phyloP scores from a whole-genome alignment of 2,113 vertebrate species.

The Mirza zaza region DNA sequence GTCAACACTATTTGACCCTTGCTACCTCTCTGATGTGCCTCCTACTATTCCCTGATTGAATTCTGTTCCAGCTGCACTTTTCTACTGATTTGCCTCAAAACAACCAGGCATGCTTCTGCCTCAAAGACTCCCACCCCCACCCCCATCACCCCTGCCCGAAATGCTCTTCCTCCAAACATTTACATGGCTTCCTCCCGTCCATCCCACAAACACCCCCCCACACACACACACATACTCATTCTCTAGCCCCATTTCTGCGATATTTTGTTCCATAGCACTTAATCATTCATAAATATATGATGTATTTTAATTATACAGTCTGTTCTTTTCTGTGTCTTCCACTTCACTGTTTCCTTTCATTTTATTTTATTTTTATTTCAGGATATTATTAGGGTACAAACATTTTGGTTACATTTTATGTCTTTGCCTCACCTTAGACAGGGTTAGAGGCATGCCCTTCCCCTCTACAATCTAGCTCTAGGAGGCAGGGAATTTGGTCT shows the following conservation, averaged over 20 bases:
- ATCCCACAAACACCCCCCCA: neutral
- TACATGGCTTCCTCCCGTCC: neutral
- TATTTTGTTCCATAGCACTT: neutral
- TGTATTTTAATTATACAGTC: neutral
- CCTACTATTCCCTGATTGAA: neutral
- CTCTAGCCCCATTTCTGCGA: neutral
- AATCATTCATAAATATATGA: neutral
- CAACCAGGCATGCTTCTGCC: neutral
- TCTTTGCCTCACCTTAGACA: too few species aligned
- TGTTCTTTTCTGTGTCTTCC: neutral
- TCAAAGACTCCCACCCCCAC: neutral
- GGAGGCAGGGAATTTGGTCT: neutral
- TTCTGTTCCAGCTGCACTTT: neutral
- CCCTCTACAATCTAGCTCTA: neutral
- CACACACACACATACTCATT: neutral
- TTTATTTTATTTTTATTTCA: too few species aligned
- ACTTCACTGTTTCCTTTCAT: neutral
- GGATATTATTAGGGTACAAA: too few species aligned
- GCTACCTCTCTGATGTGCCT: neutral
- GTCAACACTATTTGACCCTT: neutral
- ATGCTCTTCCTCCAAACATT: neutral
- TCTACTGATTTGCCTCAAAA: neutral
- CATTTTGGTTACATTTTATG: too few species aligned
- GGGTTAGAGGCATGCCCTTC: too few species aligned
- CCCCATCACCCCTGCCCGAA: neutral